These are phyloP conservation scores for Panagrolaimus sp. DNA, from an alignment of 1,140 invertebrate species.

Conservation along the genomic window DNA sequence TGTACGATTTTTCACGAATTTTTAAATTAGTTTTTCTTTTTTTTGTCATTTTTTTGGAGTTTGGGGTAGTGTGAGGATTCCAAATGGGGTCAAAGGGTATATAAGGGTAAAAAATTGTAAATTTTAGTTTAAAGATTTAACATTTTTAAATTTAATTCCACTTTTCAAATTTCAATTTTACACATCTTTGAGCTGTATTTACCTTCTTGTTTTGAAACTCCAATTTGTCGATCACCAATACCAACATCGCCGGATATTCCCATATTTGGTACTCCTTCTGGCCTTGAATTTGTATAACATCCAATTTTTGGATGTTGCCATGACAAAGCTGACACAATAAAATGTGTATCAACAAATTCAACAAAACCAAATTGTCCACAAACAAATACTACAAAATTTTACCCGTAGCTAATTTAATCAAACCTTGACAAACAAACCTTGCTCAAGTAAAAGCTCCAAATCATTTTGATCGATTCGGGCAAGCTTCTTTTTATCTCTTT, in stretches of 20 bases:
- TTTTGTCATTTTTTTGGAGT: too few relatives aligned
- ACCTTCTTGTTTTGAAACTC: not conserved
- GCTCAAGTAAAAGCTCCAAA: not conserved
- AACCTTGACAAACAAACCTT: not conserved
- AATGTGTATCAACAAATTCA: conserved; percentile 12
- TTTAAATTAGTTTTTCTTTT: too few relatives aligned
- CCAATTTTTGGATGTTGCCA: conserved; percentile 5
- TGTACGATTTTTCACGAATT: too few relatives aligned
- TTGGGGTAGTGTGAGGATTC: too few relatives aligned
- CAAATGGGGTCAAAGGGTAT: too few relatives aligned
- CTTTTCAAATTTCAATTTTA: too few relatives aligned
- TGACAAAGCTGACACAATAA: not conserved
- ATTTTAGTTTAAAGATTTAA: too few relatives aligned
- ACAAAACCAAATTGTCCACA: conserved; percentile 11
- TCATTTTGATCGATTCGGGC: not conserved
- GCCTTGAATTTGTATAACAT: not conserved
- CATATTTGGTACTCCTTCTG: not conserved
- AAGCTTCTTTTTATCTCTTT: not conserved
- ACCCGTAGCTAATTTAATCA: too few relatives aligned
- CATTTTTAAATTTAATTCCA: too few relatives aligned
- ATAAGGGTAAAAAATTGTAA: too few relatives aligned
- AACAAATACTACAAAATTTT: not conserved
- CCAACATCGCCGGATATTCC: not conserved
- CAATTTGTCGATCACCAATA: not conserved
- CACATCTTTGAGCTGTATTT: too few relatives aligned